A percentile compares a stretch with the other conserved stretches of the same genome.
Evolutionary conservation across 2,888 invertebrate genomes (phyloP).

Genomic region (Synanthedon myopaeformis): DNA sequence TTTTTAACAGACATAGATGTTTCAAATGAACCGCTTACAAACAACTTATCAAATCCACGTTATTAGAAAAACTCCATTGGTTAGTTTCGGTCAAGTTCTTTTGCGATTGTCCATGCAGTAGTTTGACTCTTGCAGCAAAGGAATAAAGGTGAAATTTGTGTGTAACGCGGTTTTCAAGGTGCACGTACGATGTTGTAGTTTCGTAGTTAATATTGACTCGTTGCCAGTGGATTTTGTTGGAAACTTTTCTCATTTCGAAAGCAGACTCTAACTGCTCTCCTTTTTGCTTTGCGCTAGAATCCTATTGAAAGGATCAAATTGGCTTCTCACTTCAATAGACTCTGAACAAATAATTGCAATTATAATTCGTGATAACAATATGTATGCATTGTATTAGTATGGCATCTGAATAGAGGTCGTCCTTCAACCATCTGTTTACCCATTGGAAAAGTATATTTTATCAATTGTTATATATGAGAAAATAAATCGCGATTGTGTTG

Average conservation of each 20-base stretch:
- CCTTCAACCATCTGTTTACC: too few relatives aligned
- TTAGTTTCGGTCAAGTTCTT: slow-evolving; percentile 14
- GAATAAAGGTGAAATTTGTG: neutral
- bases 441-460: too few relatives aligned
- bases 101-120: too few relatives aligned
- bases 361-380: neutral
- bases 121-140: neutral
- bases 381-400: too few relatives aligned
- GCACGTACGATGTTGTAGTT: slow-evolving; percentile 23
- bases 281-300: neutral
- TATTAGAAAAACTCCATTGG: slow-evolving; percentile 64
- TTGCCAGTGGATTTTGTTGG: slow-evolving; percentile 53
- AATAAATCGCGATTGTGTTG: too few relatives aligned
- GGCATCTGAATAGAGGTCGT: too few relatives aligned
- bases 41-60: slow-evolving; percentile 12
- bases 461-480: too few relatives aligned
- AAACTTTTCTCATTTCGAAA: slow-evolving; percentile 67
- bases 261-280: slow-evolving; percentile 23
- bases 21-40: neutral
- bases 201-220: slow-evolving; percentile 66
- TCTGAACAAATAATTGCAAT: neutral
- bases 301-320: neutral
- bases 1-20: too few relatives aligned
- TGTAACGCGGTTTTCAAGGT: neutral
- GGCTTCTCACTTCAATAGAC: neutral